Evolutionary conservation across 2,797 vertebrate genomes (phyloP).

Genomic region (Sitta carolinensis): DNA sequence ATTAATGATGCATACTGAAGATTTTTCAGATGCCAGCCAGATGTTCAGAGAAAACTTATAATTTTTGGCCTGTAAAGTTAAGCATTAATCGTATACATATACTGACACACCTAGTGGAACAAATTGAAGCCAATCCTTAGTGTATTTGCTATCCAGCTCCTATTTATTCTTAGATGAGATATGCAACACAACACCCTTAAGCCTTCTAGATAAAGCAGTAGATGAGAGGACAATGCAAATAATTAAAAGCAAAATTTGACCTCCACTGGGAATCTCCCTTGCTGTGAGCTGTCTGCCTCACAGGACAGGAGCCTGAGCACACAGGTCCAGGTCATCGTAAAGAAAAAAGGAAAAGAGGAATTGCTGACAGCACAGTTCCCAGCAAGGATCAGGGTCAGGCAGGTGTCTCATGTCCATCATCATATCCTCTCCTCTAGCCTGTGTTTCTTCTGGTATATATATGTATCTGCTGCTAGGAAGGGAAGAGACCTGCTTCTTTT

Average conservation of each 20-base stretch:
- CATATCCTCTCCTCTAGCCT: neutral
- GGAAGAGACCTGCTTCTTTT: neutral
- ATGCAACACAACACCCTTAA: fast-evolving
- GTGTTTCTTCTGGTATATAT: neutral
- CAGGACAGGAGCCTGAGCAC: neutral
- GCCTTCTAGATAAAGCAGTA: neutral
- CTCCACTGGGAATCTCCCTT: neutral
- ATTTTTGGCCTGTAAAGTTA: conserved; percentile 49
- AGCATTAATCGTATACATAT: conserved; percentile 51
- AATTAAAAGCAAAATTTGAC: neutral
- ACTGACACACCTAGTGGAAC: conserved; percentile 54
- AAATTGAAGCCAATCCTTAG: conserved; percentile 52
- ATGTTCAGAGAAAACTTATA: conserved; percentile 61
- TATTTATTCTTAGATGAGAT: conserved; percentile 8
- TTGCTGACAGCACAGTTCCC: neutral
- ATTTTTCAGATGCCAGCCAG: conserved; percentile 70
- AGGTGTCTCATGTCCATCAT: neutral
- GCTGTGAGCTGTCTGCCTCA: neutral
- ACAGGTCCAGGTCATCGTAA: neutral
- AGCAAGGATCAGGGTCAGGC: neutral
- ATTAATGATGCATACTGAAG: conserved; percentile 60
- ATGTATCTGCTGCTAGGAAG: neutral
- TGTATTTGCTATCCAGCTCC: neutral
- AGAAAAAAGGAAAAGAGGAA: neutral
- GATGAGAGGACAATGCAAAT: neutral